A percentile compares a stretch with the other conserved stretches of the same genome.
Evolutionary conservation across 2,888 invertebrate species (phyloP).

Genomic region (Odontomyia ornata): DNA sequence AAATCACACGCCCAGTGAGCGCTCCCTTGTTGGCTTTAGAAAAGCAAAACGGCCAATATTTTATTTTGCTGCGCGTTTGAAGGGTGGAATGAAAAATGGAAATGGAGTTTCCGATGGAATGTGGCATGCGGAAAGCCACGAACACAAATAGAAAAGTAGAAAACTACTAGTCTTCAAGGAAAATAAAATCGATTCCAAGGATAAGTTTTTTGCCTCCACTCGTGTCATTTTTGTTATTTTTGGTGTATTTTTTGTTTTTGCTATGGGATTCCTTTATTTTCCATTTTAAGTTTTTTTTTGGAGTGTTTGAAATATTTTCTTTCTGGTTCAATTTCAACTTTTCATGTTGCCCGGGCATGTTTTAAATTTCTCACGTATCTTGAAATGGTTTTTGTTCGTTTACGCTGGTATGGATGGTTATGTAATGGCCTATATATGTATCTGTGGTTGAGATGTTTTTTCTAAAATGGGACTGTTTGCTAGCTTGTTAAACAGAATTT

Average conservation of each 20-base stretch:
- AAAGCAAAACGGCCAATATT: too few species aligned
- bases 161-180: not conserved
- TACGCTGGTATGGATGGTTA: not conserved
- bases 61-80: not conserved
- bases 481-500: too few species aligned
- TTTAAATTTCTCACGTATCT: not conserved
- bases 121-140: not conserved
- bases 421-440: too few species aligned
- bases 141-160: not conserved
- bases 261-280: too few species aligned
- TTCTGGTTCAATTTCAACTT: not conserved
- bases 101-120: not conserved
- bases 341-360: not conserved
- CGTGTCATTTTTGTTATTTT: not conserved
- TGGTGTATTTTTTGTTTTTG: not conserved
- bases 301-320: too few species aligned
- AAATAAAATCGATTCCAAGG: not conserved
- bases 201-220: not conserved
- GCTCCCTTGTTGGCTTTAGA: not conserved
- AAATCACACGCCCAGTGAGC: conserved; percentile 11
- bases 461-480: too few species aligned
- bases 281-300: too few species aligned
- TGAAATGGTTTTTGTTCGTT: not conserved
- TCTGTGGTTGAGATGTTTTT: too few species aligned
- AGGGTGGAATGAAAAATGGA: not conserved